Base-by-base conservation (phyloP, 2,888 invertebrate species). In the Amphipoea oculea region DNA sequence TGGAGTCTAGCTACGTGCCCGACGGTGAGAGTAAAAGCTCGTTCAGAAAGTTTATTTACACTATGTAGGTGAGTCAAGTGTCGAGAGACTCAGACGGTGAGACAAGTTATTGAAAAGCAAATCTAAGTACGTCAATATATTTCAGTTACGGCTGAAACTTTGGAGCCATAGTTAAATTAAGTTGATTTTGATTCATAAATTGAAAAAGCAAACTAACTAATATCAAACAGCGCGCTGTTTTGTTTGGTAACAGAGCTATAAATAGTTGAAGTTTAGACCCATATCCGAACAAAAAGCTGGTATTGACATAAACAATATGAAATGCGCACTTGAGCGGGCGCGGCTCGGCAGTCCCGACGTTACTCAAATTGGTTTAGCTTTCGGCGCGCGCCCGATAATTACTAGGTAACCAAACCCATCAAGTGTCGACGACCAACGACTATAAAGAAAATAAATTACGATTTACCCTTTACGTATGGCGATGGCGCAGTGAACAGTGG, bases 391-490 rank as follows among this genome's bases (percentile, higher is more conserved):
- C 94, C 90, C 95, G 94, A 95, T 96, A 96, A 96, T 96, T 95
- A 95, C 92, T 93, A 94, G 94, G 94, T 93, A 94, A 94, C 94
- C 93, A 92, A 94, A 94, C 84, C 92, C 93, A 95, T 94, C 94
- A 94, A 93, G 94, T 91, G 94, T 93, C 93, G 94, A 94, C 93
- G 70, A 85, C 89, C 81, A 82, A 84, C 82, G 87, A 88, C 89
- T 94, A 94, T 95, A 95, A 95, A 95, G 92, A 93, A 94, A 94
- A 96, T 96, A 96, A 95, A 94, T 95, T 95, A 96, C 93, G 94
- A 93, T 93, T 88, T 92, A 92, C 94, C 93, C 94, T 94, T 94
- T 92, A 92, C 91, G 90, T 92, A 89, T 83, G 85, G 87, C 85
- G 90, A 89, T 83, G 85, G 87, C 85, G 90, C 89, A 91, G 90